phyloP scores from a whole-genome alignment of 2,113 vertebrate genomes.

The Genyomyrus donnyi region DNA sequence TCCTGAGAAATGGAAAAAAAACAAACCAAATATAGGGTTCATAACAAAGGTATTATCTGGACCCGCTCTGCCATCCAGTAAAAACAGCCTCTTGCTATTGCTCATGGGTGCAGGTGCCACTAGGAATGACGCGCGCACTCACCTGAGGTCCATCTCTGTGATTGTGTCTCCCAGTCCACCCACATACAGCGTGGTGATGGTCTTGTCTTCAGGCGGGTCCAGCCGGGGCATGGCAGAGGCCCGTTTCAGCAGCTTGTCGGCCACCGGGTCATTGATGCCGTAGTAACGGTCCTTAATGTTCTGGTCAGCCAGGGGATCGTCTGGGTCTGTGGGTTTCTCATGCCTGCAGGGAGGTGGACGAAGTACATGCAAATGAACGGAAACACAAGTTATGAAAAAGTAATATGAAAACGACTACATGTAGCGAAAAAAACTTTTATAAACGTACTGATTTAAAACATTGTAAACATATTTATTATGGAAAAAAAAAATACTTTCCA shows the following conservation, averaged over 20 bases:
- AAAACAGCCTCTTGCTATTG: not conserved
- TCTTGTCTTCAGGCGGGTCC: conserved; percentile 90
- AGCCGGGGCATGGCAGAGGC: conserved; percentile 93
- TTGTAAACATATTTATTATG: not conserved
- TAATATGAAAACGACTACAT: not conserved
- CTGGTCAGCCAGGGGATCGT: conserved; percentile 94
- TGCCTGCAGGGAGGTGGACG: conserved; percentile 60
- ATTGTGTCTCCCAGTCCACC: conserved; percentile 91
- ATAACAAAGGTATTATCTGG: not conserved
- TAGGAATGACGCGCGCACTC: not conserved
- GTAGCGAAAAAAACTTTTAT: not conserved
- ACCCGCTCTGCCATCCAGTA: not conserved
- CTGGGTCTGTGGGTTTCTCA: conserved; percentile 95
- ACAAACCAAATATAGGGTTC: not conserved
- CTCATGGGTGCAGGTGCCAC: not conserved
- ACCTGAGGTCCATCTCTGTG: conserved; percentile 91
- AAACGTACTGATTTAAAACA: not conserved
- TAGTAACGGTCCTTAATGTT: conserved; percentile 98
- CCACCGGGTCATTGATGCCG: conserved; percentile 94
- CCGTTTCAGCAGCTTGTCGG: conserved; percentile 90
- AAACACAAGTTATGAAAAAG: not conserved
- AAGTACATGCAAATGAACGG: not conserved
- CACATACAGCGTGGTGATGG: conserved; percentile 89
- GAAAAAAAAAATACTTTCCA: not conserved
- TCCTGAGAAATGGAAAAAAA: conserved; percentile 53